Base-by-base conservation (phyloP, 2,113 vertebrate genomes). In the Eulemur macaco region DNA sequence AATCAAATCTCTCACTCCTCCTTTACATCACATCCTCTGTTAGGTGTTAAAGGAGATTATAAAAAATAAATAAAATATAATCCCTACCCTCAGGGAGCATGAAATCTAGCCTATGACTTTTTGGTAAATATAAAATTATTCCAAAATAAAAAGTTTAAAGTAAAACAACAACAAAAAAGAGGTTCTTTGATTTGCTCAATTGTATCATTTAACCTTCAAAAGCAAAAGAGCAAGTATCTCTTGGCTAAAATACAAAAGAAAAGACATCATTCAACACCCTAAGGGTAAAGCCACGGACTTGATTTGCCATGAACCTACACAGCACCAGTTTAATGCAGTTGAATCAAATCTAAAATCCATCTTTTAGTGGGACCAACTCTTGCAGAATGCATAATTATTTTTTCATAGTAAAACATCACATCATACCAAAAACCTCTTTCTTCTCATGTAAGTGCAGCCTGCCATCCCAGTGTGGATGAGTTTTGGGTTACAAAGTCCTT, bases 401-500 rank as follows among this genome's bases (percentile, higher is more conserved):
- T 56, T 84, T 96, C 88, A 45, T 77, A 77, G 60, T 58, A 92
- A 89, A 29, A 3, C 54, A 34, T 58, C 89, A 31, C 71, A 73
- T 45, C 34, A 82, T 45, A 23, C 91, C n/a, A 31, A 80, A 86
- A 21, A 27, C 31, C 21, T 52, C 1, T 64, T 60, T 27, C 23
- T 7, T 63, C 50, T 39, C 39, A 47, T 45, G 7, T 29, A 34
- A 60, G 0, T 0, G 31, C 52, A 93, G 74, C 18, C 81, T 97
- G 50, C 39, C 71, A 39, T 63, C 86, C 82, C 78, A 45, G 52
- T 20, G 54, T 42, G 73, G 18, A 29, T 31, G 14, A 0, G 34
- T 80, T 95, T 96, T 60, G 47, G 68, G 6, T 93, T 85, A 93
- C 89, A 97, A 97, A 85, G 90, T 94, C 89, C 95, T 95, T 83